phyloP scores from a whole-genome alignment of 2,888 invertebrate species.

The Furcula furcula region DNA sequence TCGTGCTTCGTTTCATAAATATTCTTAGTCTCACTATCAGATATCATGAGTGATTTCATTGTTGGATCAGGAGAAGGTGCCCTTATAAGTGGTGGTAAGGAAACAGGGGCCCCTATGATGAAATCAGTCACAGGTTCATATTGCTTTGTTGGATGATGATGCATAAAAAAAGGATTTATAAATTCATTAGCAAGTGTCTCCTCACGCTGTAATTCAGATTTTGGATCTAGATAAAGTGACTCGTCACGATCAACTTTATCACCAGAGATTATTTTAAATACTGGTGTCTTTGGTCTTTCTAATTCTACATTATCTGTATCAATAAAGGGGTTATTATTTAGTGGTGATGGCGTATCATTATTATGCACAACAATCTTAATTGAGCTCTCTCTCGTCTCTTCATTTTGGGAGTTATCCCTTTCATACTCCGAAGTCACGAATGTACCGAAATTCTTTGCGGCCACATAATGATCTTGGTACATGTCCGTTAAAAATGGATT shows the following conservation, averaged over 20 bases:
- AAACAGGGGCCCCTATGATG: constrained; percentile 78
- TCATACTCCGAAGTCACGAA: constrained; percentile 65
- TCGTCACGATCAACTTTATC: constrained; percentile 47
- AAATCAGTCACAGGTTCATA: constrained; percentile 62
- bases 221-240: constrained; percentile 47
- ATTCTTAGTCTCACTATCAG: constrained; percentile 20
- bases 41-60: constrained; percentile 50
- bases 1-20: constrained; percentile 9
- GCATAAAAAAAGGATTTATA: constrained; percentile 63
- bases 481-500: constrained; percentile 61
- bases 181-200: constrained; percentile 55
- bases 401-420: constrained; percentile 63
- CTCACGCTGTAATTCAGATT: constrained; percentile 34
- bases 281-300: constrained; percentile 65
- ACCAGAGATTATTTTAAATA: constrained; percentile 65
- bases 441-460: constrained; percentile 54
- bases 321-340: constrained; percentile 51
- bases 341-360: constrained; percentile 30
- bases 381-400: constrained; percentile 48
- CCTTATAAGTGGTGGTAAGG: constrained; percentile 62
- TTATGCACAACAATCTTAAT: constrained; percentile 53
- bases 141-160: constrained; percentile 42
- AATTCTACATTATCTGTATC: constrained; percentile 35
- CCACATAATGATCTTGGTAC: constrained; percentile 45
- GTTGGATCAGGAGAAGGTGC: constrained; percentile 54